phyloP scores from a whole-genome alignment of 2,797 vertebrate genomes.

The Lindbergichthys nudifrons region DNA sequence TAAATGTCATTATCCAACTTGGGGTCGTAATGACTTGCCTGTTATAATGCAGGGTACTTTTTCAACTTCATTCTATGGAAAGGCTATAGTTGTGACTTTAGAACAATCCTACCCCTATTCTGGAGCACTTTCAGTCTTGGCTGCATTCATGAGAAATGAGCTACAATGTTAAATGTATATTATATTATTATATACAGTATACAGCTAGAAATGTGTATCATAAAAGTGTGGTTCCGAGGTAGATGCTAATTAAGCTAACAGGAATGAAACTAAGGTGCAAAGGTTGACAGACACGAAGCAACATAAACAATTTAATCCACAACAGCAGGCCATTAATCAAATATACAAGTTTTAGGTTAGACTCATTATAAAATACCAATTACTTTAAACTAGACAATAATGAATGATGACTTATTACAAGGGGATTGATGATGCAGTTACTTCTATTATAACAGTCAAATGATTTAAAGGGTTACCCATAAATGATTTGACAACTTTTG shows the following conservation, averaged over 20 bases:
- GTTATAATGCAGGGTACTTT: no score
- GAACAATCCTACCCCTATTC: neutral
- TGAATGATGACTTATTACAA: conserved; percentile 40
- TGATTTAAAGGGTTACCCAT: conserved; percentile 52
- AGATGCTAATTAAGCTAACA: conserved; percentile 19
- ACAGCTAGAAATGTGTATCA: no score
- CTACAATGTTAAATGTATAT: conserved; percentile 8
- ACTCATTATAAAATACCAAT: conserved; percentile 56
- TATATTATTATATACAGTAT: no score
- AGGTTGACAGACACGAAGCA: conserved; percentile 12
- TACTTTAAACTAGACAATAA: conserved; percentile 56
- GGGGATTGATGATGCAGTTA: conserved; percentile 37
- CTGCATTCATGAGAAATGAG: neutral
- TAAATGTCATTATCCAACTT: no score
- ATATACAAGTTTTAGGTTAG: conserved; percentile 42
- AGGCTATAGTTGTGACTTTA: neutral
- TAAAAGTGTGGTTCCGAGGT: neutral
- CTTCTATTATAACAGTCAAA: conserved; percentile 37
- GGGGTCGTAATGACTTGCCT: no score
- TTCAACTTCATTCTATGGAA: no score
- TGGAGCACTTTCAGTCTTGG: neutral
- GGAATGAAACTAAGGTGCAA: neutral
- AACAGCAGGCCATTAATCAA: conserved; percentile 36
- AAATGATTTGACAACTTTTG: conserved; percentile 51
- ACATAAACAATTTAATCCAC: conserved; percentile 32